Conservation (phyloP, 2,113 vertebrate species). For the Stegastes partitus region DNA sequence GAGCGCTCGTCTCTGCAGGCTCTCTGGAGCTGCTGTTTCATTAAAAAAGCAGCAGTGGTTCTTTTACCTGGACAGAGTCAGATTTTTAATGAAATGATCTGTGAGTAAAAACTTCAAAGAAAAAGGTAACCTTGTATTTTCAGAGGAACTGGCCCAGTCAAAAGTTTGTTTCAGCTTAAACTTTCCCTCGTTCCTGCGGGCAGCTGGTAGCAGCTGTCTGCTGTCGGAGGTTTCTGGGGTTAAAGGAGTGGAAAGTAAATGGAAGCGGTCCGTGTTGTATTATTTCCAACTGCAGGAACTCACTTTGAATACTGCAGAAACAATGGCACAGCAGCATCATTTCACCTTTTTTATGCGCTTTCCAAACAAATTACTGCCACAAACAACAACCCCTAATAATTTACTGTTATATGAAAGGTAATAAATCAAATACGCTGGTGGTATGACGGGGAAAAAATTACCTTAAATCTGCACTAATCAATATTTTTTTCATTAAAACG, state of each 20-base stretch:
- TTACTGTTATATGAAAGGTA: no score
- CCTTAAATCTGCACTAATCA: no score
- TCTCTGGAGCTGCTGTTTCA: slow-evolving; percentile 21
- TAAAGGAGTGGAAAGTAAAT: neutral
- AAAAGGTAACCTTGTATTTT: slow-evolving; percentile 28
- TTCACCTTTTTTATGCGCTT: no score
- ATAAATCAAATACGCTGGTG: no score
- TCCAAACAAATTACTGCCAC: no score
- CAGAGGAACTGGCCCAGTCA: neutral
- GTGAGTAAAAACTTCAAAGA: slow-evolving; percentile 41
- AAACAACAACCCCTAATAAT: no score
- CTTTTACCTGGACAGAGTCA: slow-evolving; percentile 38
- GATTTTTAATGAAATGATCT: slow-evolving; percentile 44
- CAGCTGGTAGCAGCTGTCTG: neutral
- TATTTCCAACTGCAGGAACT: no score
- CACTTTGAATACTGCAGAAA: no score
- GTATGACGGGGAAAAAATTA: no score
- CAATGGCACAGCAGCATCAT: no score
- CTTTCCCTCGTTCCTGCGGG: neutral
- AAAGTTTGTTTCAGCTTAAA: slow-evolving; percentile 27
- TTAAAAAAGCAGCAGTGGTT: slow-evolving; percentile 23
- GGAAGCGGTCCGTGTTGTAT: neutral
- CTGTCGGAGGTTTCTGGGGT: neutral
- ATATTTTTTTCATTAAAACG: no score
- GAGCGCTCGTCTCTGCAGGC: slow-evolving; percentile 19